These are phyloP conservation scores for Luscinia megarhynchos DNA, from an alignment of 2,797 vertebrate genomes.

Conservation along the genomic window DNA sequence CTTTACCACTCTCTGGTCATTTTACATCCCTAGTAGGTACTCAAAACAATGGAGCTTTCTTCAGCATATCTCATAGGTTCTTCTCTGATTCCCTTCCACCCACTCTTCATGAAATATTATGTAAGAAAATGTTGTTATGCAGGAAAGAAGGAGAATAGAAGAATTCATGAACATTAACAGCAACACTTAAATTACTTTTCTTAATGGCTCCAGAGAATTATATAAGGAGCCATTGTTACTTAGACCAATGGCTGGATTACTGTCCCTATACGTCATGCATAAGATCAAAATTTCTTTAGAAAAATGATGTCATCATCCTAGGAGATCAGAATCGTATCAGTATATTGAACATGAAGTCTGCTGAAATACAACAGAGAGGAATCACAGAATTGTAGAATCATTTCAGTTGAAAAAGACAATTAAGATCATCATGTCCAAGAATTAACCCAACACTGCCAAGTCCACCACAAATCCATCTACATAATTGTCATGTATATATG, in stretches of 20 bases:
- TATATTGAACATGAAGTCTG: background rate
- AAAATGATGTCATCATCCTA: background rate
- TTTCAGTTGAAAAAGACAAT: background rate
- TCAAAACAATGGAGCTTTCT: background rate
- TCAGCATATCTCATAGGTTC: background rate
- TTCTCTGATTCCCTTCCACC: background rate
- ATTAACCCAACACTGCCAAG: background rate
- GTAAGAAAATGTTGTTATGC: accelerated
- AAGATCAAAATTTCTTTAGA: background rate
- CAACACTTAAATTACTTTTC: background rate
- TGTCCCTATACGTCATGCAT: background rate
- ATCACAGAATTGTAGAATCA: background rate
- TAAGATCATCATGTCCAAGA: background rate
- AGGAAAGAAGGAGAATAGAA: background rate
- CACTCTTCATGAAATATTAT: background rate
- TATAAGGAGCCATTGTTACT: background rate
- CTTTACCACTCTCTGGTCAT: background rate
- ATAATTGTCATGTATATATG: accelerated
- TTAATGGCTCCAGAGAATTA: background rate
- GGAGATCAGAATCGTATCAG: background rate
- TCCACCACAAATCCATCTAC: background rate
- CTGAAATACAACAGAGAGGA: background rate
- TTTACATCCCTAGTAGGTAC: background rate
- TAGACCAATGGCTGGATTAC: background rate
- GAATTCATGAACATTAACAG: background rate